These are phyloP conservation scores for Zootermopsis nevadensis DNA, from an alignment of 2,888 invertebrate genomes.

Conservation along the genomic window DNA sequence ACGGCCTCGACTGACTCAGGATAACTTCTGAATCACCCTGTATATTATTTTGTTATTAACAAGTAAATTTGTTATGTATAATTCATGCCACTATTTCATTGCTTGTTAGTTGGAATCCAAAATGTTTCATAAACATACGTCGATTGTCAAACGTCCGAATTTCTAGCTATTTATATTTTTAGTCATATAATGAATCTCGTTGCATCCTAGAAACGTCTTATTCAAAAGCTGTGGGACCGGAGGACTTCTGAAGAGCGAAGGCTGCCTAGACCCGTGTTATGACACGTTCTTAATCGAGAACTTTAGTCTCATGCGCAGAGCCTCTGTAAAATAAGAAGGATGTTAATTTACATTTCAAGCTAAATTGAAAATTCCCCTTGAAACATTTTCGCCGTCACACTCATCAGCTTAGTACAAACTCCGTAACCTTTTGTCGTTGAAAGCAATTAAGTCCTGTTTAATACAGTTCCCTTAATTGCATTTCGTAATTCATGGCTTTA, in stretches of 20 bases:
- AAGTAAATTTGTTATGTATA: too few species aligned
- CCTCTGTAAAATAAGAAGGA: slow-evolving; percentile 18
- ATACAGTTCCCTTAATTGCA: slow-evolving; percentile 32
- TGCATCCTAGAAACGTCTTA: too few species aligned
- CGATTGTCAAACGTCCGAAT: too few species aligned
- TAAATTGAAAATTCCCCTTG: slow-evolving; percentile 34
- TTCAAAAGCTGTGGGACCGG: not conserved
- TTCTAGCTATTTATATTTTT: too few species aligned
- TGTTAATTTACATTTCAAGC: slow-evolving; percentile 35
- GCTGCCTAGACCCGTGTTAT: not conserved
- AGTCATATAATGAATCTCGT: too few species aligned
- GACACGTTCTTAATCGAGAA: slow-evolving; percentile 11
- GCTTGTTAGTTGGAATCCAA: too few species aligned
- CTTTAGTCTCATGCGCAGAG: slow-evolving; percentile 2
- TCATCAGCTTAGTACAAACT: slow-evolving; percentile 22
- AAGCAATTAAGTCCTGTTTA: slow-evolving; percentile 31
- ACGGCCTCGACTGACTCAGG: too few species aligned
- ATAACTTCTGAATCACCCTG: too few species aligned
- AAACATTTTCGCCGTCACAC: slow-evolving; percentile 25
- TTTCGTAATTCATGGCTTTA: slow-evolving; percentile 22
- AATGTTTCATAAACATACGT: too few species aligned
- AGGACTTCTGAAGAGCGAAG: not conserved
- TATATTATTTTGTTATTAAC: too few species aligned
- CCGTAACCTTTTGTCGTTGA: slow-evolving; percentile 22
- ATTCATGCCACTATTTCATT: too few species aligned